A percentile compares a stretch with the other conserved stretches of the same genome.
Evolutionary conservation across 2,888 invertebrate genomes (phyloP).

Genomic region (Ethmia dodecea): DNA sequence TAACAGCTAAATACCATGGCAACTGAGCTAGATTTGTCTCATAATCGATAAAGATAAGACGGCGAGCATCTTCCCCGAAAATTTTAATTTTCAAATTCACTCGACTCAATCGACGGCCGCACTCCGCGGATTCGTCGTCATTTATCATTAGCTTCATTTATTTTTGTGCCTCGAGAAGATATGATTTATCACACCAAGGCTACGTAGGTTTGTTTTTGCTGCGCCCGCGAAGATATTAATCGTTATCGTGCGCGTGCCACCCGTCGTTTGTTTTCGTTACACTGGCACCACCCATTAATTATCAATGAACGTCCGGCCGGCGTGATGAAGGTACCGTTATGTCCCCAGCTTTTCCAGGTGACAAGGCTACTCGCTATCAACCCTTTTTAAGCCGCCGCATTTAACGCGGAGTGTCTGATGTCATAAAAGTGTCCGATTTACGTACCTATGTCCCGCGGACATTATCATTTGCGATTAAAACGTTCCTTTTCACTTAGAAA

Average conservation of each 20-base stretch:
- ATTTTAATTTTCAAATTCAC: slow-evolving; percentile 58
- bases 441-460: slow-evolving; percentile 57
- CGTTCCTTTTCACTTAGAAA: slow-evolving; percentile 51
- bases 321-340: slow-evolving; percentile 70
- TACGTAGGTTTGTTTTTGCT: slow-evolving; percentile 74
- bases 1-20: too few species aligned
- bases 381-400: slow-evolving; percentile 75
- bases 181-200: slow-evolving; percentile 73
- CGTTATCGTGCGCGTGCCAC: slow-evolving; percentile 70
- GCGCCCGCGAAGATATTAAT: slow-evolving; percentile 71
- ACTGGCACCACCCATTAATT: slow-evolving; percentile 72
- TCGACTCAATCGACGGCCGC: slow-evolving; percentile 54
- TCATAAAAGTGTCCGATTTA: slow-evolving; percentile 75
- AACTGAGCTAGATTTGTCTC: too few species aligned
- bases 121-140: slow-evolving; percentile 58
- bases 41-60: too few species aligned
- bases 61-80: too few species aligned
- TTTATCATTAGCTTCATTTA: slow-evolving; percentile 77
- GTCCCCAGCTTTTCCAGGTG: slow-evolving; percentile 70
- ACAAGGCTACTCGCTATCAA: slow-evolving; percentile 68
- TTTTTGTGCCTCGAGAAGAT: slow-evolving; percentile 72
- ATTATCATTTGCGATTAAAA: slow-evolving; percentile 68
- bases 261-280: slow-evolving; percentile 76
- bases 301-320: slow-evolving; percentile 73
- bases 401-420: slow-evolving; percentile 71